Evolutionary conservation across 2,797 vertebrate species (phyloP), one percentile per base, ranked within the genome.

Genomic region (Sphaeramia orbicularis): DNA sequence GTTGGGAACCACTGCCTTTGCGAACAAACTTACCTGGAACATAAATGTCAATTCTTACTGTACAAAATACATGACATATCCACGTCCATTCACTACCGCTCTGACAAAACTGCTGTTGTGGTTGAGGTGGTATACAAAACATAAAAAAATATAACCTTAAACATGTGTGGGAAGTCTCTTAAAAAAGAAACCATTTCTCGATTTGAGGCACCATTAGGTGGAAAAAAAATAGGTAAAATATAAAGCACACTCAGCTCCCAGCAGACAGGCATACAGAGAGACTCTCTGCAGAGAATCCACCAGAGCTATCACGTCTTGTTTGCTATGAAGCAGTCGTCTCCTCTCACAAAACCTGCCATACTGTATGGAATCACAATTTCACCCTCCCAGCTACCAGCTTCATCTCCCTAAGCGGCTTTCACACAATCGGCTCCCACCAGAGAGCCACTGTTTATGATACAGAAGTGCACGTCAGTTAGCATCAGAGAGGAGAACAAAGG

Each of bases 351-450:
- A 72, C 36, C 53, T 8, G 19, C 40, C 47, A 12, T 41, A 32
- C 71, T 35, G 77, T 65, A 56, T 16, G 37, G 53, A 88, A 84
- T 79, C 71, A 41, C 49, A 64, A 81, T 83, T 79, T 78, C 78
- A 78, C 82, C 75, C 77, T 78, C 49, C 18, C 52, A 50, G 82
- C 69, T 36, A 51, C 52, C 11, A 53, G 71, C 76, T 63, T 80
- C 71, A 67, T 86, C 71, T 72, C 70, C 62, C 62, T 76, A 79
- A 85, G 84, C 76, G 47, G 76, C 82, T 85, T 76, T 76, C 63
- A 63, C 78, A 82, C 82, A 78, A 81, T 82, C 78, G 18, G 43
- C 76, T 74, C 74, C 80, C 80, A 49, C 65, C 80, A 85, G 75
- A 80, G 60, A 72, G 55, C 52, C 18, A 13, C 64, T 66, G 62